Conservation (phyloP, 2,113 vertebrate species). For the Lipophrys pholis region DNA sequence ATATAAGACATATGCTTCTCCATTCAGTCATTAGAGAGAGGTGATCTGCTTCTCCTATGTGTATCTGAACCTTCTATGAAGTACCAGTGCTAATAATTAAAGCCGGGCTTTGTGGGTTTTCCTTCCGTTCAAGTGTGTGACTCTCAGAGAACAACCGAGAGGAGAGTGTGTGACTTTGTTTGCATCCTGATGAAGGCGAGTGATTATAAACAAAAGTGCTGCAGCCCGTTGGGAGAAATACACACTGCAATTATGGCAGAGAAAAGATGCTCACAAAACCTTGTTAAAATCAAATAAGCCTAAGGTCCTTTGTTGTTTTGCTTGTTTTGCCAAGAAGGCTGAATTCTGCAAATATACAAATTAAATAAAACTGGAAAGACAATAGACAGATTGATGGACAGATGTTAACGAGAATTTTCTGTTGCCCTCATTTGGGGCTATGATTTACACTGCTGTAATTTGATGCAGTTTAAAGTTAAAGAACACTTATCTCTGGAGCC, state of each 20-base stretch:
- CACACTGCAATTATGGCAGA: slow-evolving; percentile 73
- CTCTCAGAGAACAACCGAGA: neutral
- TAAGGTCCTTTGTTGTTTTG: slow-evolving; percentile 64
- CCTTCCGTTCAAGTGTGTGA: slow-evolving; percentile 13
- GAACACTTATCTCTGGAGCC: neutral
- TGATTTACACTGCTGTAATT: slow-evolving; percentile 3
- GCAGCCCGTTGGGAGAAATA: slow-evolving; percentile 65
- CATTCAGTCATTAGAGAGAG: neutral
- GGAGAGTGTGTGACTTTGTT: slow-evolving; percentile 45
- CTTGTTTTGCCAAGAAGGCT: slow-evolving; percentile 51
- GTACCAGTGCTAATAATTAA: slow-evolving; percentile 20
- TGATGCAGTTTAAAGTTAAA: neutral
- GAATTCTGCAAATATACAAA: slow-evolving; percentile 63
- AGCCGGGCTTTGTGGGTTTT: slow-evolving; percentile 13
- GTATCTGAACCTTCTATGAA: slow-evolving; percentile 1
- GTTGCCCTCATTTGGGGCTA: neutral
- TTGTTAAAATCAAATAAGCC: slow-evolving; percentile 76
- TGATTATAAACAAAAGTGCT: slow-evolving; percentile 72
- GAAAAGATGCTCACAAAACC: slow-evolving; percentile 67
- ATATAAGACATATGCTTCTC: neutral
- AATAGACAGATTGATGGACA: neutral
- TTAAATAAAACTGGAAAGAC: slow-evolving; percentile 37
- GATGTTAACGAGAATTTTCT: neutral
- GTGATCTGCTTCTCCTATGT: neutral
- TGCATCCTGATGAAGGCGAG: slow-evolving; percentile 49